Conservation (phyloP, 2,888 invertebrate species). For the Megalurothrips usitatus region DNA sequence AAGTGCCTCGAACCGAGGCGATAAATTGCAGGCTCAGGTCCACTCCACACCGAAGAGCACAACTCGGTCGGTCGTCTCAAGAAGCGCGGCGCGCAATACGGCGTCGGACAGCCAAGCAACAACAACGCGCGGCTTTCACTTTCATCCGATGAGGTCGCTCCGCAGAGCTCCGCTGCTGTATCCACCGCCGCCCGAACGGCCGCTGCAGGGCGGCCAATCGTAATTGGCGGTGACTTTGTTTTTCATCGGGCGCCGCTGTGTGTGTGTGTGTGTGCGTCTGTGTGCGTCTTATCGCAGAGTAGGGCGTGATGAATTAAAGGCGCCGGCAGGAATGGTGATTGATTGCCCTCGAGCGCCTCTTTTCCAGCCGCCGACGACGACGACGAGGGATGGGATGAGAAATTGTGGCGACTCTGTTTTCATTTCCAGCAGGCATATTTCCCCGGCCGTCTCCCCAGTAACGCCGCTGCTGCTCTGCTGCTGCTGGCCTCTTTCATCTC, state of each 20-base stretch:
- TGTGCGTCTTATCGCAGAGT: neutral
- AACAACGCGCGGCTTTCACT: no score
- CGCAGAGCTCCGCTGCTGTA: no score
- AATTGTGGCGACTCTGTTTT: neutral
- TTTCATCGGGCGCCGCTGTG: neutral
- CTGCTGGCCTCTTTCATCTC: neutral
- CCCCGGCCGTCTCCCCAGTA: neutral
- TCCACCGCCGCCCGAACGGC: neutral
- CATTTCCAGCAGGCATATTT: neutral
- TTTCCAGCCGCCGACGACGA: no score
- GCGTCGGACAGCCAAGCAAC: no score
- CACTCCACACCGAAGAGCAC: no score
- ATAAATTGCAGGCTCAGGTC: no score
- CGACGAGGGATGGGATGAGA: neutral
- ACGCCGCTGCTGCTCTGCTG: no score
- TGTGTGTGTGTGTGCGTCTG: no score
- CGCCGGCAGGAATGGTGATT: neutral
- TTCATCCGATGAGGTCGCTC: no score
- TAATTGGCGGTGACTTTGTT: constrained; percentile 1
- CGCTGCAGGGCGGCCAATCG: neutral
- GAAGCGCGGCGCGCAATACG: no score
- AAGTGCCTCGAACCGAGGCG: no score
- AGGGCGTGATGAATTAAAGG: neutral
- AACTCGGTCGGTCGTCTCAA: no score
- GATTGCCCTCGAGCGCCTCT: neutral